These are phyloP conservation scores for Pocota personata DNA, from an alignment of 2,888 invertebrate genomes.

Conservation along the genomic window DNA sequence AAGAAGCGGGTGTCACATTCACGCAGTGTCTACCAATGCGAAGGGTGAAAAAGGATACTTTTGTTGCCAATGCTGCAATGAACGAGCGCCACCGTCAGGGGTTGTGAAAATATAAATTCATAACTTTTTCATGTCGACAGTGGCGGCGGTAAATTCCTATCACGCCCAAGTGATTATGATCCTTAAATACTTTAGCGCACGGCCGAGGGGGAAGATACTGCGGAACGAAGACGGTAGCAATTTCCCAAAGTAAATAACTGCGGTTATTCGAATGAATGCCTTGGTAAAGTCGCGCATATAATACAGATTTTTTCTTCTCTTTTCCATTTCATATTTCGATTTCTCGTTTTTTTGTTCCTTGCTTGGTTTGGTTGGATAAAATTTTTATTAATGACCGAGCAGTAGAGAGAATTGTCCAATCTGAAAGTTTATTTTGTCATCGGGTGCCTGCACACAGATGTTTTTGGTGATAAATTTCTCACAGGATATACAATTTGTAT, in stretches of 20 bases:
- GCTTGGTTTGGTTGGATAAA: constrained; percentile 47
- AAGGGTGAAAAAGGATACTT: constrained; percentile 47
- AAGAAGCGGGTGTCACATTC: constrained; percentile 67
- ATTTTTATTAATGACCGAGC: constrained; percentile 68
- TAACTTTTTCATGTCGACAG: constrained; percentile 52
- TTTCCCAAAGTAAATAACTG: constrained; percentile 73
- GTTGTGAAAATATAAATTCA: constrained; percentile 68
- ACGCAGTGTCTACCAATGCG: background rate
- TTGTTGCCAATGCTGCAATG: constrained; percentile 30
- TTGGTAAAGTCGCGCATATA: constrained; percentile 58
- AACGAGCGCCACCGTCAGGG: constrained; percentile 15
- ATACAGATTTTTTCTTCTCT: constrained; percentile 5
- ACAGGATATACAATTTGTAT: constrained; percentile 69
- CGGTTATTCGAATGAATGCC: constrained; percentile 73
- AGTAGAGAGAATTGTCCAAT: constrained; percentile 54
- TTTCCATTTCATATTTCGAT: background rate
- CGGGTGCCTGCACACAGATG: constrained; percentile 75
- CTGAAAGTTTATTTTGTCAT: constrained; percentile 71
- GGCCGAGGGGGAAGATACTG: constrained; percentile 29
- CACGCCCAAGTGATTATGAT: constrained; percentile 74
- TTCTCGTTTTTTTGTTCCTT: constrained; percentile 27
- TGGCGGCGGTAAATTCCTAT: constrained; percentile 63
- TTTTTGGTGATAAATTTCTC: constrained; percentile 76
- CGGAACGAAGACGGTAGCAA: constrained; percentile 37
- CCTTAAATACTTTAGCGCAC: constrained; percentile 56